phyloP scores from a whole-genome alignment of 1,140 invertebrate species.

The Drosophila tropicalis region DNA sequence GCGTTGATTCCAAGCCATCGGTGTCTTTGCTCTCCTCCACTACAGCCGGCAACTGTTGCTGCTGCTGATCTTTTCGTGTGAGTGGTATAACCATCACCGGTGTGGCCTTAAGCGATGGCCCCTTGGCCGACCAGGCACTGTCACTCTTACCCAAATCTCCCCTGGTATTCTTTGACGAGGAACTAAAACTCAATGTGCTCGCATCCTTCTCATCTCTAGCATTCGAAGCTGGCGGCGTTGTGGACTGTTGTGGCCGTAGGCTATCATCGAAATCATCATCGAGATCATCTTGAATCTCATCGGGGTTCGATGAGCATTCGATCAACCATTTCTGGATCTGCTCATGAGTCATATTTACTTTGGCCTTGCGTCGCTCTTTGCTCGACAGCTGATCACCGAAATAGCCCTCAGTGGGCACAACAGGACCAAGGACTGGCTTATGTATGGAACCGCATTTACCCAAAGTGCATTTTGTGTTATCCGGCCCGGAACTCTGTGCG shows the following conservation, averaged over 20 bases:
- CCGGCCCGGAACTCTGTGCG: slow-evolving; percentile 81
- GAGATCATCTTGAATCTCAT: slow-evolving; percentile 85
- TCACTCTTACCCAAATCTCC: slow-evolving; percentile 73
- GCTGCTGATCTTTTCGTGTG: slow-evolving; percentile 30
- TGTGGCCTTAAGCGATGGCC: slow-evolving; percentile 76
- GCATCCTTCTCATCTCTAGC: slow-evolving; percentile 66
- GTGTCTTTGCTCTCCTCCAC: slow-evolving; percentile 31
- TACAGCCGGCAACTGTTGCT: slow-evolving; percentile 8
- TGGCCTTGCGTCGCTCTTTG: slow-evolving; percentile 85
- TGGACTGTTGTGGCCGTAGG: slow-evolving; percentile 65
- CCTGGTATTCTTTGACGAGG: slow-evolving; percentile 77
- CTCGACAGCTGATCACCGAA: slow-evolving; percentile 77
- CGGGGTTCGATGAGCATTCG: slow-evolving; percentile 85
- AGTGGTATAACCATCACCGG: slow-evolving; percentile 62
- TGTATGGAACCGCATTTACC: slow-evolving; percentile 83
- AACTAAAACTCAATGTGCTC: slow-evolving; percentile 70
- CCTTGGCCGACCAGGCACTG: slow-evolving; percentile 81
- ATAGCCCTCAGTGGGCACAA: slow-evolving; percentile 79
- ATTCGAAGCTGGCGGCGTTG: slow-evolving; percentile 65
- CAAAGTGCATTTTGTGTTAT: slow-evolving; percentile 82
- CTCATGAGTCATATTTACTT: slow-evolving; percentile 89
- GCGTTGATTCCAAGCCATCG: slow-evolving; percentile 52
- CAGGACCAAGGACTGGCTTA: slow-evolving; percentile 79
- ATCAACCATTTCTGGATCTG: slow-evolving; percentile 89
- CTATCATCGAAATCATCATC: slow-evolving; percentile 83